phyloP scores from a whole-genome alignment of 1,140 invertebrate species.

The Grapholita molesta region DNA sequence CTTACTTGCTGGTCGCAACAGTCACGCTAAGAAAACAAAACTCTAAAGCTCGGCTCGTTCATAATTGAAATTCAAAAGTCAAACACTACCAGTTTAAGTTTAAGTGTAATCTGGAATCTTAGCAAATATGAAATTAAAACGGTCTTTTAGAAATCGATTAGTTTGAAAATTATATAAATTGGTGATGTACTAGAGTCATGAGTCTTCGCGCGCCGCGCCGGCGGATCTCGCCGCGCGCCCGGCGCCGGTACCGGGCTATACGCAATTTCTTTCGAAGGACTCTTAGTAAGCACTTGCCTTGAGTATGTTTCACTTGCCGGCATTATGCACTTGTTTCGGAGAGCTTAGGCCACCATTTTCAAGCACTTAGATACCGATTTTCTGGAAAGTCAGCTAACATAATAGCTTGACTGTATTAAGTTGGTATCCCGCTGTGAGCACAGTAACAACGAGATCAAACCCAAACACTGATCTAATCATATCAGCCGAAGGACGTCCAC shows the following conservation, averaged over 20 bases:
- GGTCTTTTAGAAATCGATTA: background rate
- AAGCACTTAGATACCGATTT: no score
- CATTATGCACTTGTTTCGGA: no score
- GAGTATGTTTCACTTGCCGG: background rate
- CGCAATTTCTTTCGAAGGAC: slow-evolving; percentile 53
- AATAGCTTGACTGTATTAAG: no score
- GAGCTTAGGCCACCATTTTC: no score
- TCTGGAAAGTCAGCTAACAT: no score
- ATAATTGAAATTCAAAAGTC: slow-evolving; percentile 52
- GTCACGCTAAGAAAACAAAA: background rate
- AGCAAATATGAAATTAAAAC: slow-evolving; percentile 33
- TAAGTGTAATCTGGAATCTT: slow-evolving; percentile 36
- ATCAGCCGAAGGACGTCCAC: no score
- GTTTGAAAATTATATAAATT: slow-evolving; percentile 9
- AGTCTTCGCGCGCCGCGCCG: slow-evolving; percentile 58
- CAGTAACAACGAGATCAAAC: no score
- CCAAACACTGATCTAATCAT: no score
- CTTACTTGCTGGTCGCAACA: background rate
- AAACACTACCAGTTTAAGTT: slow-evolving; percentile 41
- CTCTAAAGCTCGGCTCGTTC: background rate
- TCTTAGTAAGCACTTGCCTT: slow-evolving; percentile 37
- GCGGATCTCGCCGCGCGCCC: slow-evolving; percentile 63
- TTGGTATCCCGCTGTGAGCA: no score
- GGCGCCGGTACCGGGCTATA: slow-evolving; percentile 51
- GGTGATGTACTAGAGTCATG: slow-evolving; percentile 38